Evolutionary conservation across 2,113 vertebrate genomes (phyloP), one percentile per base, ranked within the genome.

Genomic region (Spizaetus ornatus): DNA sequence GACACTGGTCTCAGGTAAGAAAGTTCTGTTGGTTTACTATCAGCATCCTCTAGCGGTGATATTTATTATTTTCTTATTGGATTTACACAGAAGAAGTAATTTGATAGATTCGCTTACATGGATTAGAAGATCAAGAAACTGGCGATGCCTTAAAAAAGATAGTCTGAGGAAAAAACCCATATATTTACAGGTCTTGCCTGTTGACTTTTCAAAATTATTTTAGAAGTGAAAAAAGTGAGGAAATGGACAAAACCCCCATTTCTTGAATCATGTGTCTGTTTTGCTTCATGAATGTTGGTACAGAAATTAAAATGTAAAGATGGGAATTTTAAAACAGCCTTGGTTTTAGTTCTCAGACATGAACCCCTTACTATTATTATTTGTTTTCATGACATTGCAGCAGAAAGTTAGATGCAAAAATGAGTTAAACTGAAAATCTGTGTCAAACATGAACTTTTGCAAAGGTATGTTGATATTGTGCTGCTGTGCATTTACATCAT

Each of bases 31-130:
- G 58, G 48, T 88, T 98, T 97, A 48, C 79, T 89, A 80, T 59
- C 82, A 97, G 96, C 97, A 25, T 94, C 98, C 97, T 76, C 98
- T 98, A 86, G 98, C 48, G 98, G 97, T 63, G 8, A 17, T 43
- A 88, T 12, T n/a, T 10, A 36, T 92, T 67, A 88, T 97, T 96
- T 59, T 88, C 96, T 76, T 10, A 50, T 25, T n/a, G 43, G n/a
- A 25, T 2, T 69, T 59, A 8, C 2, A 36, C 36, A 20, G 23
- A 65, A 26, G 31, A 43, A 85, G 9, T 42, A 3, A 13, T 56
- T 53, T 22, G 20, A 15, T 8, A 8, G 31, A 8, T 47, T 19
- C 38, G 5, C 8, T 82, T 15, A 34, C 15, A 13, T 3, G 15
- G 20, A 40, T 65, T 43, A 79, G 31, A 79, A 65, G 13, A 71